These are phyloP conservation scores for Leptinotarsa peninsularis DNA, from an alignment of 2,888 invertebrate genomes.

Conservation along the genomic window DNA sequence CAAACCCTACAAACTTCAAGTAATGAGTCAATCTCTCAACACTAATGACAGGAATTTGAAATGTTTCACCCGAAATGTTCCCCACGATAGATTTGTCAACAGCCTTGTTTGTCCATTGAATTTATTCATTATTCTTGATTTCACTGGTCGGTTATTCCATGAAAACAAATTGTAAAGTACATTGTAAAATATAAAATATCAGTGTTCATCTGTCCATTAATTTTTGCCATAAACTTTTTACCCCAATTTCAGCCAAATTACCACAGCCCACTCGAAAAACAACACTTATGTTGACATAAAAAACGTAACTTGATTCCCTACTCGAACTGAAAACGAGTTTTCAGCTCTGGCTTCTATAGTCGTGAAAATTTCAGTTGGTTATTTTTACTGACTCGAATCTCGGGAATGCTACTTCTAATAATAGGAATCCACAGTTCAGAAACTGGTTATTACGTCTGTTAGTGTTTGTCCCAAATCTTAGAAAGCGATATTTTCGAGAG, in stretches of 20 bases:
- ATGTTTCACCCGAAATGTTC: too few species aligned
- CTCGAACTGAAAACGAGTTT: background rate
- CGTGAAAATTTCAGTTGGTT: constrained; percentile 17
- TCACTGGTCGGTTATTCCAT: background rate
- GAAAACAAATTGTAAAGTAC: background rate
- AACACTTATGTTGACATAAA: background rate
- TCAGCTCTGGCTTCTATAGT: background rate
- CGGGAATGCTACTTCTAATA: constrained; percentile 20
- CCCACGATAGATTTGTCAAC: background rate
- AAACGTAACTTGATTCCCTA: background rate
- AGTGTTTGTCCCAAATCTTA: constrained; percentile 53
- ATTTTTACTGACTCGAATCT: constrained; percentile 18
- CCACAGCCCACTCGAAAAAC: too few species aligned
- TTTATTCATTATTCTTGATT: background rate
- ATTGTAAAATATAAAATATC: background rate
- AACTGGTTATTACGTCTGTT: constrained; percentile 30
- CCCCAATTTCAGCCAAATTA: background rate
- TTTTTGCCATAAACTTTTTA: background rate
- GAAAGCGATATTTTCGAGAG: constrained; percentile 16
- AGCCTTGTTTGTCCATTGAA: background rate
- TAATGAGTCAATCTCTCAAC: too few species aligned
- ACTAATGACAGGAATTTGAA: too few species aligned
- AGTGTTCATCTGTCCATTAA: background rate
- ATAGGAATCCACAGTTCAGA: constrained; percentile 14
- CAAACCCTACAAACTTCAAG: too few species aligned